Evolutionary conservation across 2,888 invertebrate species (phyloP).

Genomic region (Apotomis betuletana): DNA sequence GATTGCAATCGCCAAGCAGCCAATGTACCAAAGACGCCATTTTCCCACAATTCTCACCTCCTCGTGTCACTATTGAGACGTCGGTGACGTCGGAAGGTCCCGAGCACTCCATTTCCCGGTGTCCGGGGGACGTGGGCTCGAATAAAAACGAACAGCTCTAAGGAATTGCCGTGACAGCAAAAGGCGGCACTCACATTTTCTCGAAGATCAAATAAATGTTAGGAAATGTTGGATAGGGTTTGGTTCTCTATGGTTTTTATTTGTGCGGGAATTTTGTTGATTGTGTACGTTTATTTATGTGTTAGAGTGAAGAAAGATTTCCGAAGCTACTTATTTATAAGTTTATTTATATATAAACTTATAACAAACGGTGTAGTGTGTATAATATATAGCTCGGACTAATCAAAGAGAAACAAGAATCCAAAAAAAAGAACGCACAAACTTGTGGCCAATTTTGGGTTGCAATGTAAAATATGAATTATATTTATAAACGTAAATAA

Average conservation of each 20-base stretch:
- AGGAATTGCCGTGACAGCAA: constrained; percentile 9
- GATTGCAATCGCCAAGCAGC: constrained; percentile 9
- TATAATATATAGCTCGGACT: too few relatives aligned
- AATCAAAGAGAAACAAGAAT: too few relatives aligned
- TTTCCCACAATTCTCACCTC: constrained; percentile 21
- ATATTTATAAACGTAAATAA: too few relatives aligned
- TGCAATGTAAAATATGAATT: too few relatives aligned
- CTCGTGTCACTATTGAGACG: constrained; percentile 11
- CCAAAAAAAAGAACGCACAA: too few relatives aligned
- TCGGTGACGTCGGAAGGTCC: constrained; percentile 11
- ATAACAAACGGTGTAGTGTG: too few relatives aligned
- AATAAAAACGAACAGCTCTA: constrained; percentile 19
- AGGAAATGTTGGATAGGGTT: background rate
- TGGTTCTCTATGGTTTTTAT: background rate
- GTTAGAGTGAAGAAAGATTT: background rate
- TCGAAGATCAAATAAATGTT: constrained; percentile 27
- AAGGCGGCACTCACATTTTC: constrained; percentile 9
- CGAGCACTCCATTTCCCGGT: constrained; percentile 36
- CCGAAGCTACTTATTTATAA: too few relatives aligned
- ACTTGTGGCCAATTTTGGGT: too few relatives aligned
- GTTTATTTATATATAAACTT: too few relatives aligned
- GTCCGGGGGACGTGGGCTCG: constrained; percentile 24
- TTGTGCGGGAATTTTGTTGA: background rate
- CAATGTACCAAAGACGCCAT: background rate
- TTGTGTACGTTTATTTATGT: background rate